These are phyloP conservation scores for Epistrophe grossulariae DNA, from an alignment of 2,888 invertebrate genomes.

Conservation along the genomic window DNA sequence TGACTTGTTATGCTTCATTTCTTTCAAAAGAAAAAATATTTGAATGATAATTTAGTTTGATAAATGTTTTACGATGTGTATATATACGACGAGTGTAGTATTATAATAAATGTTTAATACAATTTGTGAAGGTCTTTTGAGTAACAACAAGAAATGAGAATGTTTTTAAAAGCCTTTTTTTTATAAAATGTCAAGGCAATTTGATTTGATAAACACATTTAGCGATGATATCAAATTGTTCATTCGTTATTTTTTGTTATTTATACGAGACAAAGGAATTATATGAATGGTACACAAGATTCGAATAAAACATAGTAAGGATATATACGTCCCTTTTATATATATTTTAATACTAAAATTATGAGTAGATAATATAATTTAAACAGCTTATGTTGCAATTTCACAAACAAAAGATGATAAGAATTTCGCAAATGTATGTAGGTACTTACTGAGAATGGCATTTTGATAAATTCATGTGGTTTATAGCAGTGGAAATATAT, in stretches of 20 bases:
- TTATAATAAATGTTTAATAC: not conserved
- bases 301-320: too few species aligned
- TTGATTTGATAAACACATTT: not conserved
- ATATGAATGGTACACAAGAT: too few species aligned
- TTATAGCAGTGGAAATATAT: too few species aligned
- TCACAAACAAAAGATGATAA: too few species aligned
- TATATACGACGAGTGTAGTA: not conserved
- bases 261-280: not conserved
- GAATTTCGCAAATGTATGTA: too few species aligned
- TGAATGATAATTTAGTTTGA: conserved; percentile 32
- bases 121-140: not conserved
- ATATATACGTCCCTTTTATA: too few species aligned
- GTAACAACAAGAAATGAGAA: not conserved
- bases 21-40: conserved; percentile 13
- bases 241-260: not conserved
- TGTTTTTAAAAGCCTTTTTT: not conserved
- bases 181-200: not conserved
- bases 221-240: not conserved
- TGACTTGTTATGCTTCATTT: conserved; percentile 33
- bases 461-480: too few species aligned
- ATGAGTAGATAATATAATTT: too few species aligned
- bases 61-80: conserved; percentile 14
- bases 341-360: too few species aligned
- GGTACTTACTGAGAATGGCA: too few species aligned
- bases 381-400: too few species aligned